Percentiles rank a stretch among this genome's conserved stretches.
These are phyloP conservation scores for Lycophotia porphyrea DNA, from an alignment of 2,888 invertebrate genomes.

Conservation along the genomic window DNA sequence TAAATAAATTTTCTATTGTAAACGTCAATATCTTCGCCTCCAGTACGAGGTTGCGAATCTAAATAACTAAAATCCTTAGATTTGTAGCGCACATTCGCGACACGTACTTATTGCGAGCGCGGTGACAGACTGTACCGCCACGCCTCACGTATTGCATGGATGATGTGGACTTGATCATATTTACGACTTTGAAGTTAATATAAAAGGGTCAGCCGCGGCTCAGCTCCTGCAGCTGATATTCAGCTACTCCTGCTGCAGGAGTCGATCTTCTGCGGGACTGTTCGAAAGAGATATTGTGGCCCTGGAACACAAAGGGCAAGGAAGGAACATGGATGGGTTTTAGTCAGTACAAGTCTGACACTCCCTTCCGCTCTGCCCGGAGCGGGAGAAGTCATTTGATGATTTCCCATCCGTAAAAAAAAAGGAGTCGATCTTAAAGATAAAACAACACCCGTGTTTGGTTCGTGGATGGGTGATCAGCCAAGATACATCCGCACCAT, in stretches of 20 bases:
- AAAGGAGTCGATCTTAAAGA: neutral
- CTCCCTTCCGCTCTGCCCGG: too few species aligned
- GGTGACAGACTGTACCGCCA: constrained; percentile 18
- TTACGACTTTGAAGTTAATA: constrained; percentile 23
- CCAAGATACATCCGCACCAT: neutral
- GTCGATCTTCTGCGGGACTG: too few species aligned
- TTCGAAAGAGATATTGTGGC: too few species aligned
- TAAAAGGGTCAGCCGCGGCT: too few species aligned
- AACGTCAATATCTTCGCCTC: constrained; percentile 20
- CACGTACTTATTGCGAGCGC: constrained; percentile 31
- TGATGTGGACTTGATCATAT: constrained; percentile 15
- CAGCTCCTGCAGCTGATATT: too few species aligned
- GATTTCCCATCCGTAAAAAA: too few species aligned
- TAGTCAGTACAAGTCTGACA: too few species aligned
- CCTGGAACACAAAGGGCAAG: too few species aligned
- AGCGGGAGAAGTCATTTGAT: too few species aligned
- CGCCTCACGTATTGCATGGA: constrained; percentile 17
- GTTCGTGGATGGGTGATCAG: neutral
- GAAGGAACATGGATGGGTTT: too few species aligned
- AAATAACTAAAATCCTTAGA: constrained; percentile 42
- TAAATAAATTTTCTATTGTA: constrained; percentile 17
- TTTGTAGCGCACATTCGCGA: constrained; percentile 33
- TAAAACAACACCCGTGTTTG: neutral
- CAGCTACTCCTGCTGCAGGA: too few species aligned
- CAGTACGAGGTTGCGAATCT: constrained; percentile 28